Evolutionary conservation across 2,888 invertebrate species (phyloP).

Genomic region (Pecten maximus): DNA sequence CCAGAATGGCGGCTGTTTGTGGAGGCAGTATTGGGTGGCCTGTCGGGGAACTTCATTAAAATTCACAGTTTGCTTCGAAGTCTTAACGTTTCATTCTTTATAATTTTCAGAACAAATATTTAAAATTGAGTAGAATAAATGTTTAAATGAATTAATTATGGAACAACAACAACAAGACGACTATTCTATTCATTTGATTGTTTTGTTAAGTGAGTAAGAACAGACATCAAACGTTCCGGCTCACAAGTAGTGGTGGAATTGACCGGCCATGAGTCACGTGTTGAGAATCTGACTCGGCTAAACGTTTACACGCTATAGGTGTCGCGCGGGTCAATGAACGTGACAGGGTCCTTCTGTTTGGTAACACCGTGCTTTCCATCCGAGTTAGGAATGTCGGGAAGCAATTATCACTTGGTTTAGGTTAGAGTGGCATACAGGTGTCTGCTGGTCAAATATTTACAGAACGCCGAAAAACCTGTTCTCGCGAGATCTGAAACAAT

Average conservation of each 20-base stretch:
- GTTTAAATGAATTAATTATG: not conserved
- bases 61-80: conserved; percentile 6
- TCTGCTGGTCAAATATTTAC: not conserved
- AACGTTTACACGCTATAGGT: conserved; percentile 1
- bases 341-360: not conserved
- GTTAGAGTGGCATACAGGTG: not conserved
- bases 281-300: not conserved
- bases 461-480: not conserved
- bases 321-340: not conserved
- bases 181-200: not conserved
- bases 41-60: conserved; percentile 24
- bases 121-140: not conserved
- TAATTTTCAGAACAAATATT: not conserved
- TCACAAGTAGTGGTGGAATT: not conserved
- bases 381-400: not conserved
- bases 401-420: not conserved
- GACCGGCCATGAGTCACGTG: conserved; percentile 5
- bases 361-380: not conserved
- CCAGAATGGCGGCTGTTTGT: too few species aligned
- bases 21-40: not conserved
- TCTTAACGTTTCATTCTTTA: not conserved
- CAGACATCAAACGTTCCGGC: not conserved
- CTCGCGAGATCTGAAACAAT: not conserved
- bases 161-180: not conserved
- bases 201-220: conserved; percentile 25